A percentile compares a stretch with the other conserved stretches of the same genome.
Evolutionary conservation across 2,797 vertebrate genomes (phyloP).

Genomic region (Poecilia picta): DNA sequence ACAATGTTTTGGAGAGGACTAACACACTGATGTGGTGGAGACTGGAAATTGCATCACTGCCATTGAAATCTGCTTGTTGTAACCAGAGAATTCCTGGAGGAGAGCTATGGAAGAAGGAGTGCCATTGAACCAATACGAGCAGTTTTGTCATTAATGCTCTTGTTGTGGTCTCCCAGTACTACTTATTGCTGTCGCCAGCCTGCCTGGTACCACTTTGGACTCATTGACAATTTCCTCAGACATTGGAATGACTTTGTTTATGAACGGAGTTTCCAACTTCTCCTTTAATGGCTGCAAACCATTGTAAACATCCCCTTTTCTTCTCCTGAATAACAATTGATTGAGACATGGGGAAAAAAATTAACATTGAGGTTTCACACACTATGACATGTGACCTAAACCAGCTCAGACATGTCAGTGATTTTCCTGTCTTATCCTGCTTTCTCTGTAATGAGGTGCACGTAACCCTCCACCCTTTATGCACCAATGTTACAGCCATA

Average conservation of each 20-base stretch:
- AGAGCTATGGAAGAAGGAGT: constrained; percentile 36
- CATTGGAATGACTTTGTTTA: constrained; percentile 37
- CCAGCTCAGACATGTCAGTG: constrained; percentile 53
- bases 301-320: neutral
- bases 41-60: constrained; percentile 50
- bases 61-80: constrained; percentile 50
- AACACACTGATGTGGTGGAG: constrained; percentile 27
- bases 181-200: constrained; percentile 65
- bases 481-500: constrained; percentile 67
- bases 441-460: constrained; percentile 70
- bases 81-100: constrained; percentile 65
- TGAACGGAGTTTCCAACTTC: constrained; percentile 6
- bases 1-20: constrained; percentile 8
- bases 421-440: constrained; percentile 60
- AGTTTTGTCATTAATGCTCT: constrained; percentile 56
- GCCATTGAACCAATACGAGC: constrained; percentile 53
- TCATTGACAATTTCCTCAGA: too few species aligned
- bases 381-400: constrained; percentile 24
- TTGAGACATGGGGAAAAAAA: constrained; percentile 3
- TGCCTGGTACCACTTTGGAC: constrained; percentile 70
- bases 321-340: neutral
- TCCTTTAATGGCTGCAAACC: neutral
- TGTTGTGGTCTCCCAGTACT: constrained; percentile 62
- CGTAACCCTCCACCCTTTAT: constrained; percentile 49
- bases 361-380: constrained; percentile 14